Conservation (phyloP, 2,888 invertebrate species). For the Azorinus chamasolen region DNA sequence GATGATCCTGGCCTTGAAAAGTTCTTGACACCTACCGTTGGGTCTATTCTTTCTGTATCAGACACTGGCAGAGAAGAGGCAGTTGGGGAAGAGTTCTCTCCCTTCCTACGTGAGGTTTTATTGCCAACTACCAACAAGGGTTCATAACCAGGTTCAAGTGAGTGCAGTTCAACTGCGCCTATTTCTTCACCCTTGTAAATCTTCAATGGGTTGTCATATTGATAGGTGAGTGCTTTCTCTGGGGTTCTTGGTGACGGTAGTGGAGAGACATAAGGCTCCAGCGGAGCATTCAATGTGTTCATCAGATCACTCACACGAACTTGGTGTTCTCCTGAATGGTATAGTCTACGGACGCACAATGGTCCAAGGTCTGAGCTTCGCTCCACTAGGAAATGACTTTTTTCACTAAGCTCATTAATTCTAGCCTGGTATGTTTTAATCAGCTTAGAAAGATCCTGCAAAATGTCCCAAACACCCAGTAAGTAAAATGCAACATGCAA, state of each 20-base stretch:
- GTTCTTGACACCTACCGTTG: not conserved
- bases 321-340: slow-evolving; percentile 54
- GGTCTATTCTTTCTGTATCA: slow-evolving; percentile 14
- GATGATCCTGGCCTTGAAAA: not conserved
- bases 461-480: slow-evolving; percentile 35
- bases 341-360: slow-evolving; percentile 58
- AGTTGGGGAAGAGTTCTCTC: slow-evolving; percentile 3
- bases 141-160: slow-evolving; percentile 43
- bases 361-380: slow-evolving; percentile 66
- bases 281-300: slow-evolving; percentile 56
- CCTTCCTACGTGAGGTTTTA: not conserved
- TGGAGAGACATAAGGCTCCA: slow-evolving; percentile 59
- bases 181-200: slow-evolving; percentile 50
- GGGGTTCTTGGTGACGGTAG: slow-evolving; percentile 51
- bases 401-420: slow-evolving; percentile 78
- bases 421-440: slow-evolving; percentile 77
- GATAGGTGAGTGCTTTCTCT: slow-evolving; percentile 45
- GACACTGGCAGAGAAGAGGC: slow-evolving; percentile 8
- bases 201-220: slow-evolving; percentile 63
- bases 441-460: slow-evolving; percentile 81
- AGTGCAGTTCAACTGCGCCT: slow-evolving; percentile 28
- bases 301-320: slow-evolving; percentile 47
- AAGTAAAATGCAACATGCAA: slow-evolving; percentile 20
- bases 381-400: slow-evolving; percentile 73
- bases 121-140: slow-evolving; percentile 1